Conservation (phyloP, 2,888 invertebrate species). For the Nysson spinosus region DNA sequence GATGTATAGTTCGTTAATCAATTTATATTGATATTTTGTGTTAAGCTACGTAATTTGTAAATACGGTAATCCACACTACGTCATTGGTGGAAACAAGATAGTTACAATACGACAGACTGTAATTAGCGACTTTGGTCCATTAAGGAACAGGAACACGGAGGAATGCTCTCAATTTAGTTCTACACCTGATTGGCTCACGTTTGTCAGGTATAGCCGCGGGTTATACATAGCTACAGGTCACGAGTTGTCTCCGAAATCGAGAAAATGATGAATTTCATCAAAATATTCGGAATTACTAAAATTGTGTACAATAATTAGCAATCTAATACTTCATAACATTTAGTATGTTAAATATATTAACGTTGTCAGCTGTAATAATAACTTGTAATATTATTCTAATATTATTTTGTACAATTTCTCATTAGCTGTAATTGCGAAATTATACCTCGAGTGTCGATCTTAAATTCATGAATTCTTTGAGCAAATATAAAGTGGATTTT, state of each 20-base stretch:
- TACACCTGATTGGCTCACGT: neutral
- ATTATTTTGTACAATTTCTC: too few relatives aligned
- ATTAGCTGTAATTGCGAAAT: too few relatives aligned
- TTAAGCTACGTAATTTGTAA: neutral
- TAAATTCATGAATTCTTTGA: too few relatives aligned
- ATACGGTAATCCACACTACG: neutral
- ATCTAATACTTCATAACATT: too few relatives aligned
- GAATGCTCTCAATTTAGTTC: neutral
- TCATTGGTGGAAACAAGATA: neutral
- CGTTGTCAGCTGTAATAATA: too few relatives aligned
- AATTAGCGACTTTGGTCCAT: neutral
- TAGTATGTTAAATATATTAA: too few relatives aligned
- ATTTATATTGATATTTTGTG: neutral
- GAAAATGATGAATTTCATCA: neutral
- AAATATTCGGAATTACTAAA: too few relatives aligned
- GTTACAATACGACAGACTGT: neutral
- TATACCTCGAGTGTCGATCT: too few relatives aligned
- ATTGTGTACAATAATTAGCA: neutral
- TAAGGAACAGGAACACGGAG: neutral
- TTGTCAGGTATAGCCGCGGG: neutral
- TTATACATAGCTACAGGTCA: neutral
- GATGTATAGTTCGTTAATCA: too few relatives aligned
- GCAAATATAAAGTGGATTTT: too few relatives aligned
- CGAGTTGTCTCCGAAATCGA: neutral
- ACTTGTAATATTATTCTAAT: too few relatives aligned